Evolutionary conservation across 2,888 invertebrate genomes (phyloP).

Genomic region (Cryptus armator): DNA sequence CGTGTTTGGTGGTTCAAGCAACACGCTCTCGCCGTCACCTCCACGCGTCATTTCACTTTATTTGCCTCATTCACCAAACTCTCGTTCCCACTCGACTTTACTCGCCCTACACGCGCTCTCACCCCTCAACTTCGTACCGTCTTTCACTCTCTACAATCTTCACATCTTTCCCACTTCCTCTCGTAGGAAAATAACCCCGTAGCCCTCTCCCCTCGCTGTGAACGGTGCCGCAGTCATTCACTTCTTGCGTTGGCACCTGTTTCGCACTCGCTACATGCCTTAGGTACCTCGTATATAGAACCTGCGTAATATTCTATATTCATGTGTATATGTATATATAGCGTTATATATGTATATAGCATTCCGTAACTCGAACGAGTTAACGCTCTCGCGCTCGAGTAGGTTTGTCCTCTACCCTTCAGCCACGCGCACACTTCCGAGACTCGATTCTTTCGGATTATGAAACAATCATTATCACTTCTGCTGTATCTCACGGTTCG

Average conservation of each 20-base stretch:
- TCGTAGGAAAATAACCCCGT: not conserved
- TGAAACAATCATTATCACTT: constrained; percentile 22
- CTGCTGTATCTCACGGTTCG: constrained; percentile 1
- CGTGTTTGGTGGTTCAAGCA: constrained; percentile 61
- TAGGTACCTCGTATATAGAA: constrained; percentile 8
- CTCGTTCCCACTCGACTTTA: constrained; percentile 76
- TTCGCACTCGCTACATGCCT: constrained; percentile 55
- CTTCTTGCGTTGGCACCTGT: constrained; percentile 73
- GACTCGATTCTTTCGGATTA: constrained; percentile 24
- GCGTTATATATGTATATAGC: not conserved
- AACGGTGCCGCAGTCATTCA: constrained; percentile 72
- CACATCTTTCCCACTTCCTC: constrained; percentile 6
- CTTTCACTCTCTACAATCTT: constrained; percentile 65
- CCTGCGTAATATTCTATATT: not conserved
- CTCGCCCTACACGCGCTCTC: constrained; percentile 70
- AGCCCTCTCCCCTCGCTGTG: constrained; percentile 3
- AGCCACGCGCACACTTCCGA: constrained; percentile 12
- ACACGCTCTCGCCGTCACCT: constrained; percentile 47
- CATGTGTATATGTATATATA: too few species aligned
- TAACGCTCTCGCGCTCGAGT: constrained; percentile 22
- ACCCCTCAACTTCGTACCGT: constrained; percentile 43
- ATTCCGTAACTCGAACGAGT: constrained; percentile 10
- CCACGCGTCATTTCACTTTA: constrained; percentile 80
- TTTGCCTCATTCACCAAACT: constrained; percentile 79
- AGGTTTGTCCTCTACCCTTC: constrained; percentile 24